phyloP scores from a whole-genome alignment of 2,113 vertebrate species.

The Oryzias javanicus region DNA sequence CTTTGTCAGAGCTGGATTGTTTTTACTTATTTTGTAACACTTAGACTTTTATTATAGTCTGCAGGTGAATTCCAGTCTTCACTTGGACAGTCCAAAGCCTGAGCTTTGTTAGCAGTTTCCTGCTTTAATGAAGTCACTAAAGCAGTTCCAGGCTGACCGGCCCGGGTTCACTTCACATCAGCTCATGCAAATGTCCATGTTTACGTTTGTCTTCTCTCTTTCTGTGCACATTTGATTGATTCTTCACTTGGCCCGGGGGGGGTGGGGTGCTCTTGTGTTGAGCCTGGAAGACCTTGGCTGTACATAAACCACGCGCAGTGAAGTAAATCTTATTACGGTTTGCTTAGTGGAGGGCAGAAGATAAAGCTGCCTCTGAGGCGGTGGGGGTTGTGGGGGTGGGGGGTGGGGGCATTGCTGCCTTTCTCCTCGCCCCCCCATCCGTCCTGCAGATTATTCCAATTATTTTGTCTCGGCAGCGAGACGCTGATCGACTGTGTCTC shows the following conservation, averaged over 20 bases:
- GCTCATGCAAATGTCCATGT: conserved; percentile 12
- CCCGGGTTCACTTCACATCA: conserved; percentile 18
- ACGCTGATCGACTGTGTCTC: conserved; percentile 27
- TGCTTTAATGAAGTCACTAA: too few relatives aligned
- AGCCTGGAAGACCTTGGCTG: conserved; percentile 31
- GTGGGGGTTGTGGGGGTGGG: conserved; percentile 11
- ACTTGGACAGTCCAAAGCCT: too few relatives aligned
- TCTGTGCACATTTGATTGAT: conserved; percentile 52
- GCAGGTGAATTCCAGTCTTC: too few relatives aligned
- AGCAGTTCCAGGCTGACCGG: too few relatives aligned
- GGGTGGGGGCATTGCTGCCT: conserved; percentile 6
- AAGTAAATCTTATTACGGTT: conserved; percentile 49
- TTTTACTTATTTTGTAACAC: too few relatives aligned
- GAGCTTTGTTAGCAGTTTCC: too few relatives aligned
- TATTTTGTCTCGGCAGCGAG: conserved; percentile 30
- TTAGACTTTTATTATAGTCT: too few relatives aligned
- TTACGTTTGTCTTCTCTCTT: conserved; percentile 14
- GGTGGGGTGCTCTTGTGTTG: conserved; percentile 42
- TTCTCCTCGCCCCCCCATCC: conserved; percentile 5
- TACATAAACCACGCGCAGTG: conserved; percentile 45
- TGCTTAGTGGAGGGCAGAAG: conserved; percentile 21
- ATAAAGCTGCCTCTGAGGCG: conserved; percentile 17
- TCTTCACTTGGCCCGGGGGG: conserved; percentile 48
- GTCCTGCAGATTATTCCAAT: conserved; percentile 45
- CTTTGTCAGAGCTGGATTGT: neutral